These are phyloP conservation scores for Hydrocynus forskahlii DNA, from an alignment of 2,797 vertebrate species.

Conservation along the genomic window DNA sequence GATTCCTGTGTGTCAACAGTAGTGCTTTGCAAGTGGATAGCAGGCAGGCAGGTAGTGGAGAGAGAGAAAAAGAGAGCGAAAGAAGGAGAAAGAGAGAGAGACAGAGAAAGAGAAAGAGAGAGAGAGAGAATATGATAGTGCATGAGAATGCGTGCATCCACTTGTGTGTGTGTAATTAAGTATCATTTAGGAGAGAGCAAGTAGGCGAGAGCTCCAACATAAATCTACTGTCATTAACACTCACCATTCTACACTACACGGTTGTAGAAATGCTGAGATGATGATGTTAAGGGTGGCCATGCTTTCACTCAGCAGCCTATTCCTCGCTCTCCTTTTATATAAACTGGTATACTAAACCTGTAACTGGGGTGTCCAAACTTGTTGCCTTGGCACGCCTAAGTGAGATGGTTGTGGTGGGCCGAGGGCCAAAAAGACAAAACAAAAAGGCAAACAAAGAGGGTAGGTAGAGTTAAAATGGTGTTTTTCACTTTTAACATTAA, in stretches of 20 bases:
- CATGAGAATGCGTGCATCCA: conserved; percentile 54
- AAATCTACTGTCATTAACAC: conserved; percentile 41
- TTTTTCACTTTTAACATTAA: too few relatives aligned
- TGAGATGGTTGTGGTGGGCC: too few relatives aligned
- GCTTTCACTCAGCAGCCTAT: background rate
- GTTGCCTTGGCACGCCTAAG: too few relatives aligned
- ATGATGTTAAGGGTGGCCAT: background rate
- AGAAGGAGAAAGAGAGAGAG: conserved; percentile 40
- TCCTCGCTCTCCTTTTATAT: background rate
- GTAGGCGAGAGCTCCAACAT: conserved; percentile 55
- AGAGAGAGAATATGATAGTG: conserved; percentile 43
- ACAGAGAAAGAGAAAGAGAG: conserved; percentile 54
- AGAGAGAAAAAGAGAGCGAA: conserved; percentile 36
- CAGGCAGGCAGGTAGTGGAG: conserved; percentile 58
- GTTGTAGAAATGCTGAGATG: background rate
- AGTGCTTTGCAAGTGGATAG: conserved; percentile 61
- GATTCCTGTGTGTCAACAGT: conserved; percentile 63
- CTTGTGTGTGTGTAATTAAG: conserved; percentile 51
- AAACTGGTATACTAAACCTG: background rate
- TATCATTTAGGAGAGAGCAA: conserved; percentile 58
- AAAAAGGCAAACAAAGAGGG: too few relatives aligned
- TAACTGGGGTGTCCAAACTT: too few relatives aligned
- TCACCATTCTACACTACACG: conserved; percentile 30
- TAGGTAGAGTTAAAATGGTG: too few relatives aligned
- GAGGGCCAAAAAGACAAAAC: too few relatives aligned